These are phyloP conservation scores for Eupsittula cactorum DNA, from an alignment of 2,113 vertebrate genomes.

Conservation along the genomic window DNA sequence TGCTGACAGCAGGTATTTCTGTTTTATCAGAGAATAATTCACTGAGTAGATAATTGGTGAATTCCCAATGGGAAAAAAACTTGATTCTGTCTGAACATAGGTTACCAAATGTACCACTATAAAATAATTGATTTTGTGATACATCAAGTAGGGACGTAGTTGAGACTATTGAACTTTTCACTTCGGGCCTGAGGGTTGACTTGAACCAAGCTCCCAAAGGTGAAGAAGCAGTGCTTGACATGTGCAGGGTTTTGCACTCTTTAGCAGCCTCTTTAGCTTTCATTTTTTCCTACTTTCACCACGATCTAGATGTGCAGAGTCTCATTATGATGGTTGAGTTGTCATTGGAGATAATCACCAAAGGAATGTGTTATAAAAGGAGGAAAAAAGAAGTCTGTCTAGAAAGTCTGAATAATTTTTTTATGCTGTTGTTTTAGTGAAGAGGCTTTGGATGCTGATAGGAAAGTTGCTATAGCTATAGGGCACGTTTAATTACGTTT, in stretches of 20 bases:
- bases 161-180: constrained; percentile 79
- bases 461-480: constrained; percentile 83
- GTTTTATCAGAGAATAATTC: constrained; percentile 76
- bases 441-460: constrained; percentile 80
- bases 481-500: constrained; percentile 86
- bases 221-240: constrained; percentile 72
- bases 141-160: constrained; percentile 70
- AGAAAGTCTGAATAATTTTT: constrained; percentile 74
- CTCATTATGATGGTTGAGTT: constrained; percentile 79
- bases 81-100: constrained; percentile 77
- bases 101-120: constrained; percentile 76
- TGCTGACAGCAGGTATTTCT: constrained; percentile 73
- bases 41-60: constrained; percentile 77
- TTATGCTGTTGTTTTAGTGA: constrained; percentile 81
- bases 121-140: constrained; percentile 84
- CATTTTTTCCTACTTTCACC: constrained; percentile 75
- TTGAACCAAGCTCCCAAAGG: constrained; percentile 78
- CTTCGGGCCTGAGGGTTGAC: constrained; percentile 77
- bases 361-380: constrained; percentile 74
- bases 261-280: constrained; percentile 75
- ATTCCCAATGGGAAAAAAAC: constrained; percentile 74
- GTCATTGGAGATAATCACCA: constrained; percentile 80
- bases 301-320: constrained; percentile 71
- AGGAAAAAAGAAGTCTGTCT: constrained; percentile 46
- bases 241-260: constrained; percentile 58